Conservation (phyloP, 2,113 vertebrate species). For the Mohoua ochrocephala region DNA sequence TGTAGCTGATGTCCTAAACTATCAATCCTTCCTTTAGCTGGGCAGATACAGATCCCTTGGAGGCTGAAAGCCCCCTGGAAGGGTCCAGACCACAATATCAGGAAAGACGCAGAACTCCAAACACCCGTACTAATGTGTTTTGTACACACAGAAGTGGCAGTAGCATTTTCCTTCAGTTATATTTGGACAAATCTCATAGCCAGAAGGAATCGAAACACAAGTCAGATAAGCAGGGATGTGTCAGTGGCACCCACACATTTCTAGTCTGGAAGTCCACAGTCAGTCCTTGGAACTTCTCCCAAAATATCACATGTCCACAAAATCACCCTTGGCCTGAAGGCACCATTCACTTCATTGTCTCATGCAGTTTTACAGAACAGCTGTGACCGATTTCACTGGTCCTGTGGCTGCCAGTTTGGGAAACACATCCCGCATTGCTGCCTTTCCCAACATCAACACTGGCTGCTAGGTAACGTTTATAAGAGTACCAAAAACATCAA, state of each 20-base stretch:
- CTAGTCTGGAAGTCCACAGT: rapidly evolving
- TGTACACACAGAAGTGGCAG: not conserved
- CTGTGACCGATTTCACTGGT: not conserved
- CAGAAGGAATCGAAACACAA: not conserved
- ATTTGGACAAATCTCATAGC: not conserved
- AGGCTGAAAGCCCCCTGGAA: not conserved
- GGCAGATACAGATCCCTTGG: not conserved
- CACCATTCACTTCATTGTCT: not conserved
- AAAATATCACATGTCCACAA: not conserved
- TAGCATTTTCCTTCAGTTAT: not conserved
- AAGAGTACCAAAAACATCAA: not conserved
- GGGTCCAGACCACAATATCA: not conserved
- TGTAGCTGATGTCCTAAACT: not conserved
- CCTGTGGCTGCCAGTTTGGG: not conserved
- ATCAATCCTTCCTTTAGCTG: not conserved
- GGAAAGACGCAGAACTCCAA: not conserved
- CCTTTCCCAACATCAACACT: not conserved
- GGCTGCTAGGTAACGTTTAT: not conserved
- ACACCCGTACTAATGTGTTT: not conserved
- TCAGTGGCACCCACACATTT: not conserved
- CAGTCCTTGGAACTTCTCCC: not conserved
- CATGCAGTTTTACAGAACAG: not conserved
- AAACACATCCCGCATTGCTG: not conserved
- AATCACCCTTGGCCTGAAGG: not conserved
- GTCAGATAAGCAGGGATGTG: not conserved